Evolutionary conservation across 2,113 vertebrate species (phyloP).

Genomic region (Chlorocebus sabaeus): DNA sequence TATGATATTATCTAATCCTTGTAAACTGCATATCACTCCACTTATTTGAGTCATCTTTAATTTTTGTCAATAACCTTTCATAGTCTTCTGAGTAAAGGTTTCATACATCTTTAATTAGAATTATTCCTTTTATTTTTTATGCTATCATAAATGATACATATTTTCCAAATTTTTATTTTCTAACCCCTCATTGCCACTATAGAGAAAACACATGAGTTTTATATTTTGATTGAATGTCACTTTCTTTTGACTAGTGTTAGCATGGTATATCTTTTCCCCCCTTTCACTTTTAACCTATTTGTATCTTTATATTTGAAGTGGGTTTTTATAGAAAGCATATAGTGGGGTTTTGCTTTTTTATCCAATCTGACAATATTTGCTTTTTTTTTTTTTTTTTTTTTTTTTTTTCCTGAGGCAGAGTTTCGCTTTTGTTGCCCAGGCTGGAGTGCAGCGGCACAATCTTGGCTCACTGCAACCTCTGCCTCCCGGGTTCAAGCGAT

Average conservation of each 20-base stretch:
- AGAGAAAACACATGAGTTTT: background rate
- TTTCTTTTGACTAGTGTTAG: background rate
- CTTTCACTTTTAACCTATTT: background rate
- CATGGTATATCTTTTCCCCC: background rate
- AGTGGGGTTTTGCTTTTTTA: too few relatives aligned
- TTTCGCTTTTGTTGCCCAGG: too few relatives aligned
- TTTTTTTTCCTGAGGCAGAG: accelerated
- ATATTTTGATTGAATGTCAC: background rate
- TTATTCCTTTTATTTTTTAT: background rate
- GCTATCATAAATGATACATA: background rate
- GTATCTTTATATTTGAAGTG: background rate
- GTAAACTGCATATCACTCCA: background rate
- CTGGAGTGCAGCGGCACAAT: too few relatives aligned
- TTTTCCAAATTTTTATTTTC: background rate
- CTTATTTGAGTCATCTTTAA: background rate
- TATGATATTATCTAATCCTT: background rate
- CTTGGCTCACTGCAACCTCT: too few relatives aligned
- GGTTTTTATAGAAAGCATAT: background rate
- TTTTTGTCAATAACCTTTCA: background rate
- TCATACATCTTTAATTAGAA: background rate
- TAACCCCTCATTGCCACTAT: background rate
- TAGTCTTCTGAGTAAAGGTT: background rate
- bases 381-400: too few relatives aligned
- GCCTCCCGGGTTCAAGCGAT: too few relatives aligned
- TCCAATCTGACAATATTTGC: too few relatives aligned